phyloP scores from a whole-genome alignment of 2,797 vertebrate species.

The Melanotaenia boesemani region DNA sequence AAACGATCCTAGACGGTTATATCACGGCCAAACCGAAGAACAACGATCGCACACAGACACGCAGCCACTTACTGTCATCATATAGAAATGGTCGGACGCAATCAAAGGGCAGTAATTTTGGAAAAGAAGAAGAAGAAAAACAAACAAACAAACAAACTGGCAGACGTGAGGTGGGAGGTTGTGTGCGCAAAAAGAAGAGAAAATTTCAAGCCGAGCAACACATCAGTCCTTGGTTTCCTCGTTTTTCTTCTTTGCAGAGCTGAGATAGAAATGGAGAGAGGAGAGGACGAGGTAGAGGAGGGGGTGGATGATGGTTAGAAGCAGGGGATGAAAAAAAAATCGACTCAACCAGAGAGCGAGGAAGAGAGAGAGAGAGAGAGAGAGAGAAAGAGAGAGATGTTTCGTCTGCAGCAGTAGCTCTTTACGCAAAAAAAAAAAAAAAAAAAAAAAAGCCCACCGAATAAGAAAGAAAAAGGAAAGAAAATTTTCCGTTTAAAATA shows the following conservation, averaged over 20 bases:
- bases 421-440: conserved; percentile 63
- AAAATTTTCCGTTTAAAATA: too few relatives aligned
- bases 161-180: conserved; percentile 13
- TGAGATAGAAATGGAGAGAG: conserved; percentile 78
- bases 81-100: conserved; percentile 37
- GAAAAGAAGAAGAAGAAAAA: background rate
- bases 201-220: conserved; percentile 61
- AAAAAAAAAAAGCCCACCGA: conserved; percentile 38
- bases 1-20: conserved; percentile 64
- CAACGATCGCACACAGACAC: conserved; percentile 51
- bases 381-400: conserved; percentile 34
- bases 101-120: conserved; percentile 18
- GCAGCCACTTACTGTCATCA: conserved; percentile 74
- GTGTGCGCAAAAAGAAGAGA: conserved; percentile 41
- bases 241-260: conserved; percentile 72
- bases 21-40: conserved; percentile 68
- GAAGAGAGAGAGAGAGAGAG: conserved; percentile 28
- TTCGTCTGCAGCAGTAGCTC: conserved; percentile 56
- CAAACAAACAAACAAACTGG: conserved; percentile 1
- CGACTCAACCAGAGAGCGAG: conserved; percentile 50
- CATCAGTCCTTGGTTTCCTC: conserved; percentile 69
- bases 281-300: conserved; percentile 56
- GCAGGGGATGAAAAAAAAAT: conserved; percentile 68
- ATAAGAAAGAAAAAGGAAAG: too few relatives aligned
- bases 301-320: conserved; percentile 68